These are phyloP conservation scores for Adelosebastes latens DNA, from an alignment of 2,797 vertebrate genomes.

Conservation along the genomic window DNA sequence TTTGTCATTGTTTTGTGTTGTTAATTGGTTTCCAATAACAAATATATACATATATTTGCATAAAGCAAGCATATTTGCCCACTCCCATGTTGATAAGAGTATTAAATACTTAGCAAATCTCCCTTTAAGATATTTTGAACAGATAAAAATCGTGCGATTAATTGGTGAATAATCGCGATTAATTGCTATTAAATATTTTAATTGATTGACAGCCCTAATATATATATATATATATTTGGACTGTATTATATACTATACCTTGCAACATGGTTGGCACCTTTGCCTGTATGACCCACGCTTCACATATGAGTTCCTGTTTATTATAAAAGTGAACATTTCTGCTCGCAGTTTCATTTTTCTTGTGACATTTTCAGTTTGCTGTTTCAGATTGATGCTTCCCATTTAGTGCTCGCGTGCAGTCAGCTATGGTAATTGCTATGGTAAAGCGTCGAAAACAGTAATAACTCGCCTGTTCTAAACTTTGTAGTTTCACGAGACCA, in stretches of 20 bases:
- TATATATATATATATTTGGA: not conserved
- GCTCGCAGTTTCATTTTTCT: constrained; percentile 13
- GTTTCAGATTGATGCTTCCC: constrained; percentile 16
- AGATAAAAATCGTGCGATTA: too few relatives aligned
- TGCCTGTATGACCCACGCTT: not conserved
- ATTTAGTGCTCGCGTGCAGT: not conserved
- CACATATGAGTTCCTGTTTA: not conserved
- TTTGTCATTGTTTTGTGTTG: too few relatives aligned
- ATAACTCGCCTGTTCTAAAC: constrained; percentile 26
- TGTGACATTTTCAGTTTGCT: not conserved
- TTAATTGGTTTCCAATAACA: too few relatives aligned
- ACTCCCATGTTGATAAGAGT: too few relatives aligned
- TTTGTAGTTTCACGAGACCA: constrained; percentile 7
- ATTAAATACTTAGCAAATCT: too few relatives aligned
- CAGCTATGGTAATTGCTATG: constrained; percentile 22
- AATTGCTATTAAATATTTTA: too few relatives aligned
- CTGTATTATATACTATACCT: not conserved
- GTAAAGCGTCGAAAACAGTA: constrained; percentile 6
- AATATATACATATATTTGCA: too few relatives aligned
- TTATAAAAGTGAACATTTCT: not conserved
- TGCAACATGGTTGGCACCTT: not conserved
- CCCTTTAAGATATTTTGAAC: too few relatives aligned
- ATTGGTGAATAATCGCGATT: too few relatives aligned
- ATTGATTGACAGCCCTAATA: not conserved
- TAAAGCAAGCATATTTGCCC: too few relatives aligned